These are phyloP conservation scores for Austrofundulus limnaeus DNA, from an alignment of 2,113 vertebrate genomes.

Conservation along the genomic window DNA sequence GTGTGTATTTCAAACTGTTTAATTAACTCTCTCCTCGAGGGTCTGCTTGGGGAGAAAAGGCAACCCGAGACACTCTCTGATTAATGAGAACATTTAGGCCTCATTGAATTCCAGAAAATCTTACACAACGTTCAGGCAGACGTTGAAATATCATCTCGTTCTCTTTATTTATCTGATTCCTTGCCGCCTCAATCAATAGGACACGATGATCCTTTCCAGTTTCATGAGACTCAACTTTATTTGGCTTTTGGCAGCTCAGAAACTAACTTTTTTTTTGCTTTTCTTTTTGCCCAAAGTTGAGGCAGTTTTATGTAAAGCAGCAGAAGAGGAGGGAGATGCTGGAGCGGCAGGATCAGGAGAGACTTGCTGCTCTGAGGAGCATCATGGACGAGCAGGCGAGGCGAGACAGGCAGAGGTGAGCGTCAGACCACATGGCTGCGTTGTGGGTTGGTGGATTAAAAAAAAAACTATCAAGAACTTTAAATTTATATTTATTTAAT, in stretches of 20 bases:
- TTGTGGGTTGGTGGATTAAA: too few species aligned
- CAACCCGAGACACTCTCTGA: conserved; percentile 64
- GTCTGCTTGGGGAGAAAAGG: conserved; percentile 34
- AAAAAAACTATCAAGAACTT: too few species aligned
- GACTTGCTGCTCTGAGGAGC: conserved; percentile 82
- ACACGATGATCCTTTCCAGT: conserved; percentile 47
- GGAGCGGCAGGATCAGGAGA: conserved; percentile 79
- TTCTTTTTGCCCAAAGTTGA: conserved; percentile 76
- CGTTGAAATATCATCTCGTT: conserved; percentile 74
- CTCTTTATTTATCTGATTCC: conserved; percentile 66
- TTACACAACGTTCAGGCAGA: conserved; percentile 50
- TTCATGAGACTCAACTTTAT: conserved; percentile 23
- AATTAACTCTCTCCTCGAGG: conserved; percentile 71
- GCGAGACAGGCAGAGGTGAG: conserved; percentile 88
- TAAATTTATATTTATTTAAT: too few species aligned
- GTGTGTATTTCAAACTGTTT: conserved; percentile 53
- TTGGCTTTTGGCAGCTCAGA: conserved; percentile 9
- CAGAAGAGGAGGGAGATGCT: conserved; percentile 80
- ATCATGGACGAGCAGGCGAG: conserved; percentile 85
- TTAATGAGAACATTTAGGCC: conserved; percentile 74
- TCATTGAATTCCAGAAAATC: conserved; percentile 69
- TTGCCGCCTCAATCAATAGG: conserved; percentile 66
- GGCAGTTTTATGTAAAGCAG: conserved; percentile 84
- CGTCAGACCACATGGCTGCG: conserved; percentile 6
- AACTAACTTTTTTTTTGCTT: conserved; percentile 41